Base-by-base conservation (phyloP, 2,797 vertebrate species). In the Aldrovandia affinis region DNA sequence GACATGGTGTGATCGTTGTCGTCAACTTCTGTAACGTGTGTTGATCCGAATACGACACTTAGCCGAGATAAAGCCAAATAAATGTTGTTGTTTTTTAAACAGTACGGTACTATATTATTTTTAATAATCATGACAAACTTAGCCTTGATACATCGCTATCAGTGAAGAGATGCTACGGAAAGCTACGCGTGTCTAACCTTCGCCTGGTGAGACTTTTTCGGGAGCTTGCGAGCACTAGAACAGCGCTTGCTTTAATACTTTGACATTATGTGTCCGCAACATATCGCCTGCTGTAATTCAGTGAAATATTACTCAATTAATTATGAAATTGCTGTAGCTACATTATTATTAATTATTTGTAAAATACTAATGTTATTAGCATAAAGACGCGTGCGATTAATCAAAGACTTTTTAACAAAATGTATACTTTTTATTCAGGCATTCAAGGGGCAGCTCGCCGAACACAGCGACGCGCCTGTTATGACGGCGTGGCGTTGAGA, bases 1-100 rank as follows among this genome's bases (percentile, higher is more conserved):
- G 87, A 87, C 94, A 95, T 95, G 65, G 22, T 87, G 28, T 28
- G 50, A 50, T 20, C 1, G 22, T 47, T 47, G 33, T 50, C 54
- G 78, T 73, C 44, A 22, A 42, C 50, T 22, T 28, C n/a, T 42
- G 15, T 36, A 70, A 25, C 39, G 20, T 30, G 28, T 25, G 50
- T 30, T 55, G 61, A n/a, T 44, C 33, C 42, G n/a, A 80, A 81
- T 39, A 30, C 12, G 12, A 73, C 14, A 73, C 22, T 52, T 36
- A 82, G 28, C 42, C 18, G 57, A 33, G 20, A 83, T 44, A 20
- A 42, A 28, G 10, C 20, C 20, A n/a, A 78, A 65, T 65, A 47
- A 63, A 59, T 47, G 47, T 30, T 20, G 50, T 61, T 44, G 50
- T 30, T 78, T 30, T 12, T 39, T 7, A 22, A 18, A 57, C 18